phyloP scores from a whole-genome alignment of 1,140 invertebrate species.

The Oscheius sp. region DNA sequence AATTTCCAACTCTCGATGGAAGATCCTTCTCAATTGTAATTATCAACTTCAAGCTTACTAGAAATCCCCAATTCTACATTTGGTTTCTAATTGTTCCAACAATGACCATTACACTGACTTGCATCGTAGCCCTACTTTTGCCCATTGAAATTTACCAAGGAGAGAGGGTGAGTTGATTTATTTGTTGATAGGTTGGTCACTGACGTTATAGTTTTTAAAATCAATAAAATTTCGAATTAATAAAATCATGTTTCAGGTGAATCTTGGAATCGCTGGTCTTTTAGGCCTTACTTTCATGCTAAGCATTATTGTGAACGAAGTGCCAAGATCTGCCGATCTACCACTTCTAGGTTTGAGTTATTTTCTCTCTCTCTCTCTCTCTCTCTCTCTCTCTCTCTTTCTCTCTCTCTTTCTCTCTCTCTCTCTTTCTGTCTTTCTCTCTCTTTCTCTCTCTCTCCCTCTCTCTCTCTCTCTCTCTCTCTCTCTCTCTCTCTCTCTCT shows the following conservation, averaged over 20 bases:
- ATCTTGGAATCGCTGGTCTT: too few species aligned
- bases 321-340: not conserved
- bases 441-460: not conserved
- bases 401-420: not conserved
- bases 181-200: not conserved
- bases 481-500: not conserved
- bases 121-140: not conserved
- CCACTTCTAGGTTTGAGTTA: too few species aligned
- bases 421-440: not conserved
- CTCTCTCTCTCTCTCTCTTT: not conserved
- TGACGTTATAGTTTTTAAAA: not conserved
- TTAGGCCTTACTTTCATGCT: not conserved
- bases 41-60: not conserved
- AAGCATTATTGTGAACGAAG: not conserved
- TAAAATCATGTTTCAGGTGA: not conserved
- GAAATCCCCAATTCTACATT: not conserved
- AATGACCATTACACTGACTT: not conserved
- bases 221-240: too few species aligned
- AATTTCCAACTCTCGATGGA: not conserved
- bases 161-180: not conserved
- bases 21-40: not conserved
- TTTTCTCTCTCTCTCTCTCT: not conserved
- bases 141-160: slow-evolving; percentile 1
- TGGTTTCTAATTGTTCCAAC: not conserved
- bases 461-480: not conserved